Percentiles rank a stretch among this genome's conserved stretches.
These are phyloP conservation scores for Drosophila koepferae DNA, from an alignment of 2,888 invertebrate genomes.

Conservation along the genomic window DNA sequence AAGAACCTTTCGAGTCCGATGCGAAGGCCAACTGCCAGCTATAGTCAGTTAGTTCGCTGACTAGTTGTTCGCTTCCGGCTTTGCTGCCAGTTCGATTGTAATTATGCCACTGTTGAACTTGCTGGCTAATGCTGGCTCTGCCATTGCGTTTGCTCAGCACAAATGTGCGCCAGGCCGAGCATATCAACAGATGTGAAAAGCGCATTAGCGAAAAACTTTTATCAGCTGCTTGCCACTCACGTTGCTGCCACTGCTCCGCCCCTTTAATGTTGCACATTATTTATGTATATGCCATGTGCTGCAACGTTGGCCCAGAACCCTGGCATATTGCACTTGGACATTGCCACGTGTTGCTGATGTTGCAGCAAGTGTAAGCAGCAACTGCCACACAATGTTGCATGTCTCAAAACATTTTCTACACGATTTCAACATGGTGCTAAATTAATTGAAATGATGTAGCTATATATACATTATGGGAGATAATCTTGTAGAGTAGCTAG, in stretches of 20 bases:
- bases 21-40: constrained; percentile 33
- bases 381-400: constrained; percentile 1
- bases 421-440: background rate
- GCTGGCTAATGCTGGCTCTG: constrained; percentile 64
- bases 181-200: constrained; percentile 55
- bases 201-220: constrained; percentile 62
- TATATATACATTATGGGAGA: background rate
- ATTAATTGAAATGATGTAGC: background rate
- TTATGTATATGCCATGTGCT: constrained; percentile 27
- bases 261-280: constrained; percentile 21
- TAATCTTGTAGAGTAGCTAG: too few relatives aligned
- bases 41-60: constrained; percentile 44
- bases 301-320: constrained; percentile 11
- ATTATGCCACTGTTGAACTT: constrained; percentile 67
- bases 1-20: constrained; percentile 25
- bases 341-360: constrained; percentile 50
- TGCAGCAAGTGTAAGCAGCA: constrained; percentile 11
- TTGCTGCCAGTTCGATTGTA: constrained; percentile 60
- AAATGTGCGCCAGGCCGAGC: background rate
- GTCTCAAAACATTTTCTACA: constrained; percentile 4
- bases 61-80: constrained; percentile 61
- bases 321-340: constrained; percentile 27
- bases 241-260: background rate
- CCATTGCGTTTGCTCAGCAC: constrained; percentile 22
- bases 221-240: constrained; percentile 51